phyloP scores from a whole-genome alignment of 2,797 vertebrate species.

The Sebastes itinus region DNA sequence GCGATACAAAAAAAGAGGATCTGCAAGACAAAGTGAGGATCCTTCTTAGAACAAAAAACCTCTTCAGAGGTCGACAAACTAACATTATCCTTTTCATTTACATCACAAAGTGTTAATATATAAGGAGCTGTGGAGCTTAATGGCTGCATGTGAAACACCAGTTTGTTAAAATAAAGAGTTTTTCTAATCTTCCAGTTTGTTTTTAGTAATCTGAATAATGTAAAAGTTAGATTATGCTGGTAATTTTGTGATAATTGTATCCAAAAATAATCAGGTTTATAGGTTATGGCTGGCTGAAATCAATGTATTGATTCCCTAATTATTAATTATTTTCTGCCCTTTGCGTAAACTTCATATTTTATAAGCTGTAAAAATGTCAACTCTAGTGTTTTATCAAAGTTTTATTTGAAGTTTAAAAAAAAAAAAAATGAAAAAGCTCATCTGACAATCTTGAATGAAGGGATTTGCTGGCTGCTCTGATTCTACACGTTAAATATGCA shows the following conservation, averaged over 20 bases:
- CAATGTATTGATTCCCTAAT: background rate
- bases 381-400: background rate
- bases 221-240: background rate
- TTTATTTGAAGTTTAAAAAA: background rate
- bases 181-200: background rate
- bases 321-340: background rate
- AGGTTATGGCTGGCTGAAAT: background rate
- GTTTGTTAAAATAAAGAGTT: background rate
- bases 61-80: conserved; percentile 29
- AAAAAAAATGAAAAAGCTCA: background rate
- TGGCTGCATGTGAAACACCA: background rate
- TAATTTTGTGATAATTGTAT: background rate
- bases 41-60: conserved; percentile 52
- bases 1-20: background rate
- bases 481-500: conserved; percentile 57
- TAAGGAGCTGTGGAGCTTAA: conserved; percentile 15
- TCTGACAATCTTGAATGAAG: conserved; percentile 33
- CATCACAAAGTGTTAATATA: conserved; percentile 45
- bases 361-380: background rate
- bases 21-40: conserved; percentile 58
- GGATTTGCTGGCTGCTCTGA: conserved; percentile 37
- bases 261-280: background rate
- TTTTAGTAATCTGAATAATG: background rate
- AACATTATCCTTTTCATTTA: conserved; percentile 57
- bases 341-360: background rate